Evolutionary conservation across 2,888 invertebrate species (phyloP), one percentile per base, ranked within the genome.

Genomic region (Callimorpha dominula): DNA sequence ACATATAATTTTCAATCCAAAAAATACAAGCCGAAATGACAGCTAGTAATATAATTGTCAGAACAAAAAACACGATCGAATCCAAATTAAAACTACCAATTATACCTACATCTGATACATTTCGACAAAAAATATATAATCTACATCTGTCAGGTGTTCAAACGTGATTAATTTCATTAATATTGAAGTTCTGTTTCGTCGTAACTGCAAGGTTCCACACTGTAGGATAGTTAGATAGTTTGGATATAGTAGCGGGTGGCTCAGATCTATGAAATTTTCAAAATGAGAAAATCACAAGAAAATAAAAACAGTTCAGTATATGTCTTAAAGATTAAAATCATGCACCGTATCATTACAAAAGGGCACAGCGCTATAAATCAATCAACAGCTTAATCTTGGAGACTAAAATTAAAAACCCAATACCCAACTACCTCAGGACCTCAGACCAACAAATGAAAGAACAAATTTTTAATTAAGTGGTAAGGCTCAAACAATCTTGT

Each of bases 1-100:
- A 12, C 42, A 52, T 52, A 70, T 64, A 50, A 63, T 52, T 70
- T 40, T 42, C 14, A 42, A 0, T 52, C 52, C 11, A 42, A 67
- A 67, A 67, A 40, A 11, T 54, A 67, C 43, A 17, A 57, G 43
- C 12, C 54, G n/a, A 65, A 4, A 31, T 65, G 9, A 67, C n/a
- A 66, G 64, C 64, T 73, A 72, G 20, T 70, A 82, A 80, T 76
- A 70, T 80, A 72, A 71, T 80, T 82, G 82, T 82, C 83, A 71
- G 68, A 78, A 73, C n/a, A 9, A 42, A 68, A 72, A 63, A 52
- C 69, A 70, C 20, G 60, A 75, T 73, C 69, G 69, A 72, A 68
- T 72, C 52, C 65, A 73, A 79, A 84, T 78, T 73, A 65, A 72
- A 78, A 3, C 70, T 64, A 67, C 65, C 73, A 76, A 84, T 82